Evolutionary conservation across 2,113 vertebrate species (phyloP).

Genomic region (Patagioenas fasciata): DNA sequence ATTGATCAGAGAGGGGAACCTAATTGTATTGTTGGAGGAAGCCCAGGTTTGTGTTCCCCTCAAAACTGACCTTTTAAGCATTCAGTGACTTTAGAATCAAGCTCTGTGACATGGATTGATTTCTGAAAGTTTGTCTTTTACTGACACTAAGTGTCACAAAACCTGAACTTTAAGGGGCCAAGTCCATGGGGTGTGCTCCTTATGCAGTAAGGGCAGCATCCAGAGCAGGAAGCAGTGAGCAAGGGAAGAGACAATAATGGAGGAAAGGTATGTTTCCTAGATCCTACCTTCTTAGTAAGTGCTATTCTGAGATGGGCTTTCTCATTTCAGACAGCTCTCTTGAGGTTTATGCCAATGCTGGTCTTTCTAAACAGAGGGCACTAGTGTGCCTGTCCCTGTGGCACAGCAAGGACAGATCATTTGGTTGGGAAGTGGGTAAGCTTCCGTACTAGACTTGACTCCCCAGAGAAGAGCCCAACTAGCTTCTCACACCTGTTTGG

Average conservation of each 20-base stretch:
- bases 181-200: not conserved
- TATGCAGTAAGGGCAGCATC: not conserved
- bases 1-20: not conserved
- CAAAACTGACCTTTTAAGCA: not conserved
- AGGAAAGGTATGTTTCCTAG: not conserved
- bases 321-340: not conserved
- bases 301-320: not conserved
- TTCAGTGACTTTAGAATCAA: fast-evolving
- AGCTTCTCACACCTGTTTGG: not conserved
- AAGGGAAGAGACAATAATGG: not conserved
- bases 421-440: not conserved
- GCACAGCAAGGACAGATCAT: not conserved
- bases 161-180: not conserved
- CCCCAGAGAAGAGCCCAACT: not conserved
- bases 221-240: not conserved
- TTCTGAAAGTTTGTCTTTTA: not conserved
- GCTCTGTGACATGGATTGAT: not conserved
- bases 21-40: not conserved
- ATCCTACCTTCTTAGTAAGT: not conserved
- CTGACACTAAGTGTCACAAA: not conserved
- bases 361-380: not conserved
- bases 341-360: not conserved
- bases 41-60: not conserved
- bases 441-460: not conserved
- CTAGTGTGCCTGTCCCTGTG: not conserved